These are phyloP conservation scores for Malurus melanocephalus DNA, from an alignment of 2,113 vertebrate genomes.

Conservation along the genomic window DNA sequence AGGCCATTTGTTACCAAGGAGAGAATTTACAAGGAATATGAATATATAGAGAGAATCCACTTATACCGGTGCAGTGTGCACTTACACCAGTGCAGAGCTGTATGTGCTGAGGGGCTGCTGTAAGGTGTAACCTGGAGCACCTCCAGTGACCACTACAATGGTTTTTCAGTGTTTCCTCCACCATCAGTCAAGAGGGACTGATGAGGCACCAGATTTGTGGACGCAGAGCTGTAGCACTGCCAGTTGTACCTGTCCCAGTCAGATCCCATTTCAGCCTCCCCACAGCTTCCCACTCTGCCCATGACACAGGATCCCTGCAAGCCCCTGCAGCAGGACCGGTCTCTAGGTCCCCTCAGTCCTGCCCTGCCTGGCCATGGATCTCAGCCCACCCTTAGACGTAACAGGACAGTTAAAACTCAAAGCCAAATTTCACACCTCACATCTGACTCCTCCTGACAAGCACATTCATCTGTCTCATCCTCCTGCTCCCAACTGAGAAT, in stretches of 20 bases:
- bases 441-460: not conserved
- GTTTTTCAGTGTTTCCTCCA: not conserved
- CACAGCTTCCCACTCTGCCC: fast-evolving
- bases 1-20: not conserved
- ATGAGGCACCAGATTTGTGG: not conserved
- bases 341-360: not conserved
- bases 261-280: not conserved
- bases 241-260: not conserved
- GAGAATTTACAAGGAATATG: not conserved
- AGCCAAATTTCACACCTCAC: not conserved
- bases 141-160: not conserved
- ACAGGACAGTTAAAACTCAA: not conserved
- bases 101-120: not conserved
- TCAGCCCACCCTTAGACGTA: not conserved
- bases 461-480: not conserved
- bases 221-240: not conserved
- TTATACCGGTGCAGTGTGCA: fast-evolving
- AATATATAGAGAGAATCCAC: not conserved
- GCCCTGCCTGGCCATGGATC: not conserved
- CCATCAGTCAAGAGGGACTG: not conserved
- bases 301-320: fast-evolving
- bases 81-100: not conserved
- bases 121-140: not conserved
- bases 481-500: fast-evolving
- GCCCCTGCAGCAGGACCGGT: not conserved